phyloP scores from a whole-genome alignment of 2,888 invertebrate genomes.

The Morpho deidamia region DNA sequence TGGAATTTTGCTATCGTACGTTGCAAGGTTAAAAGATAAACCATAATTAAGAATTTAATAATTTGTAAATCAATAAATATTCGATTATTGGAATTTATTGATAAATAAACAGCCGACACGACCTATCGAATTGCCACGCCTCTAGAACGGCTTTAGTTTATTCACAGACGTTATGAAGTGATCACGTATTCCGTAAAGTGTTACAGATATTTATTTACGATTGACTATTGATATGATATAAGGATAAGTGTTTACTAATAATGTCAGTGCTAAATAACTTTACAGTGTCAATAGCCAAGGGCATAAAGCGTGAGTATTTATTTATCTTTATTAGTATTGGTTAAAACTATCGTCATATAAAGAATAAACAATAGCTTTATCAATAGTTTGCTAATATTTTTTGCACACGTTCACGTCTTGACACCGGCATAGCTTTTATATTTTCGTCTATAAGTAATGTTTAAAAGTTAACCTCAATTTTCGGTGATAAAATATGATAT shows the following conservation, averaged over 20 bases:
- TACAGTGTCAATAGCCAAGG: slow-evolving; percentile 57
- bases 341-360: background rate
- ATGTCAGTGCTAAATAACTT: slow-evolving; percentile 70
- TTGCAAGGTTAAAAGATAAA: background rate
- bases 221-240: slow-evolving; percentile 19
- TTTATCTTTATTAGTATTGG: slow-evolving; percentile 9
- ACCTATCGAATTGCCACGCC: slow-evolving; percentile 43
- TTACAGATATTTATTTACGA: slow-evolving; percentile 4
- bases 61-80: slow-evolving; percentile 2
- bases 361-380: too few species aligned
- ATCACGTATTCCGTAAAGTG: too few species aligned
- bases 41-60: background rate
- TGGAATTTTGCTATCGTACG: background rate
- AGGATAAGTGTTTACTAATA: slow-evolving; percentile 22
- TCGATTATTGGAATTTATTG: slow-evolving; percentile 3
- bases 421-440: too few species aligned
- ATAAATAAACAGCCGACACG: slow-evolving; percentile 1
- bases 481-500: background rate
- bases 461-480: background rate
- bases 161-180: slow-evolving; percentile 12
- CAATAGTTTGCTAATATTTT: too few species aligned
- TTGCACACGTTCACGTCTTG: too few species aligned
- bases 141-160: slow-evolving; percentile 31
- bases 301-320: slow-evolving; percentile 57
- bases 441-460: background rate